These are phyloP conservation scores for Himalopsyche kuldschensis DNA, from an alignment of 2,888 invertebrate genomes.

Conservation along the genomic window DNA sequence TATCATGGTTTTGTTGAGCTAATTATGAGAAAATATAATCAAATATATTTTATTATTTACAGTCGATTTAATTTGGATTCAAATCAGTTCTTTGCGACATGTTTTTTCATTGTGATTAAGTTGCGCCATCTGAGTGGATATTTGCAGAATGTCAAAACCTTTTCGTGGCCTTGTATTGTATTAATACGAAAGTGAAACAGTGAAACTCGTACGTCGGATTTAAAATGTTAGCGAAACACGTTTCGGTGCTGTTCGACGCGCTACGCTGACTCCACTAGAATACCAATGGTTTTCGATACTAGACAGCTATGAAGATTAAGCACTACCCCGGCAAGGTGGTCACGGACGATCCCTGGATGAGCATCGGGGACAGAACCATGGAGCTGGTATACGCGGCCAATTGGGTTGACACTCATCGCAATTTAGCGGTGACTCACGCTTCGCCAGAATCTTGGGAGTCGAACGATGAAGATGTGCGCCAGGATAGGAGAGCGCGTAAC, in stretches of 20 bases:
- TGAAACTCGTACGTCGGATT: constrained; percentile 31
- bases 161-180: constrained; percentile 11
- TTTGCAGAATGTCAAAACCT: constrained; percentile 21
- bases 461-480: constrained; percentile 41
- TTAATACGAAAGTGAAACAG: constrained; percentile 8
- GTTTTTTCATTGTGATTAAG: neutral
- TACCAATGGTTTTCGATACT: neutral
- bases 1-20: neutral
- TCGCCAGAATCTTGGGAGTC: constrained; percentile 45
- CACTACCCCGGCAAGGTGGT: constrained; percentile 84
- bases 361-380: constrained; percentile 69
- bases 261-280: neutral
- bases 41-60: neutral
- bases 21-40: neutral
- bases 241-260: neutral
- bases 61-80: neutral
- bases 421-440: constrained; percentile 52
- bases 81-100: neutral
- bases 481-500: constrained; percentile 42
- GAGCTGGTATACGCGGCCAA: constrained; percentile 81
- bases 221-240: neutral
- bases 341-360: constrained; percentile 73
- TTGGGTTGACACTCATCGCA: constrained; percentile 74
- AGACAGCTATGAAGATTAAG: constrained; percentile 72
- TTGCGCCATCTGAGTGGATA: neutral